Base-by-base conservation (phyloP, 2,888 invertebrate species). In the Platynereis dumerilii region DNA sequence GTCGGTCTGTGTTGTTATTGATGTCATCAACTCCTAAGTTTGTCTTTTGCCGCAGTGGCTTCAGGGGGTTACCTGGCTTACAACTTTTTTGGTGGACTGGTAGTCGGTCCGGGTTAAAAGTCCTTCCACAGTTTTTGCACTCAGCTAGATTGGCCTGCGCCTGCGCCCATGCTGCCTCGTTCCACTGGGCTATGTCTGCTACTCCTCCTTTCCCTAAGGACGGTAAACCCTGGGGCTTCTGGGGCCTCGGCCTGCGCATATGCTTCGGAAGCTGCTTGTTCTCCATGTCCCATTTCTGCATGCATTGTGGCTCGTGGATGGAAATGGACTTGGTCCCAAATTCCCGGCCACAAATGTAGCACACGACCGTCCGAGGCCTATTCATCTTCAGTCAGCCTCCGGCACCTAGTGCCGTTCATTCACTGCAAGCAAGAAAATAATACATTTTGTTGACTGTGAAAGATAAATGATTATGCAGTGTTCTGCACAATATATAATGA, bases 221-320 rank as follows among this genome's bases (percentile, higher is more conserved):
- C 2, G 69, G 58, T 39, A 82, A 73, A 48, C 80, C 78, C 65
- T 85, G 88, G 1, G 89, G 89, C 79, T 88, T 89, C 66, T 85
- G 76, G 0, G 90, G 90, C 56, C 86, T 85, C 0, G 86, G 56
- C 20, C 48, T 29, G 54, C 88, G 83, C 74, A 87, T 85, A 57
- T 81, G 79, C 7, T 83, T 80, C 0, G 89, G 89, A 59, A 89
- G 79, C 69, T 87, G 85, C 48, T 87, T 86, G 77, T 89, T 90
- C 74, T 88, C 87, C 1, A 82, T 75, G 44, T 88, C 86, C 88
- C 88, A 89, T 74, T 89, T 89, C 74, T 88, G 87, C 63, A 89
- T 77, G 76, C 91, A 91, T 76, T 90, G 88, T 1, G 89, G 89
- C 76, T 90, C 89, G 79, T 91, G 90, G 68, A 90, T 88, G 60